A percentile compares a stretch with the other conserved stretches of the same genome.
phyloP scores from a whole-genome alignment of 1,140 invertebrate species.

The Drosophila serrata region DNA sequence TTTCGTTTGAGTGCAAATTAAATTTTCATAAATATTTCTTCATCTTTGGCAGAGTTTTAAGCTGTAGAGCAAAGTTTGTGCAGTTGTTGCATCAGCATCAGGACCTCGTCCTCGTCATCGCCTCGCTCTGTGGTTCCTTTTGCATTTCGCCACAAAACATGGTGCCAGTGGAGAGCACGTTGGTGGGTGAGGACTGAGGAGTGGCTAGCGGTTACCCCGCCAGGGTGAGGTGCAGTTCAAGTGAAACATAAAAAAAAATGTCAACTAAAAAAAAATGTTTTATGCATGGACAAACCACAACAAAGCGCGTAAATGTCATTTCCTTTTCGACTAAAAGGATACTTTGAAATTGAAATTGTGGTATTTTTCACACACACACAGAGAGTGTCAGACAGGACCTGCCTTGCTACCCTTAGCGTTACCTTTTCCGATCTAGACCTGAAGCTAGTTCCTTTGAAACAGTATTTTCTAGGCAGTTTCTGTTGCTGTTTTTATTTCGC shows the following conservation, averaged over 20 bases:
- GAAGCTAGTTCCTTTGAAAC: conserved; percentile 26
- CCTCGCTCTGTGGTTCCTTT: conserved; percentile 33
- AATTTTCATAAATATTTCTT: conserved; percentile 56
- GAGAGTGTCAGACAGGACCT: conserved; percentile 27
- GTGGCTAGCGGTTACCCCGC: conserved; percentile 2
- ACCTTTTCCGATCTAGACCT: neutral
- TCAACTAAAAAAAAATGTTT: conserved; percentile 78
- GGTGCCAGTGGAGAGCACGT: conserved; percentile 24
- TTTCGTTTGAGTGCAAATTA: conserved; percentile 31
- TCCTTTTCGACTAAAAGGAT: conserved; percentile 82
- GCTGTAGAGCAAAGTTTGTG: conserved; percentile 15
- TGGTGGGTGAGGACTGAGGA: neutral
- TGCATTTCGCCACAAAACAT: conserved; percentile 42
- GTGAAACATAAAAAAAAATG: conserved; percentile 62
- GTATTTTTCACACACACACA: conserved; percentile 59
- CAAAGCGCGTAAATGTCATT: conserved; percentile 84
- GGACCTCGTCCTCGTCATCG: neutral
- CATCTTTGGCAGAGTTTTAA: conserved; percentile 47
- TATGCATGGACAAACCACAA: conserved; percentile 81
- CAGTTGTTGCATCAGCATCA: conserved; percentile 15
- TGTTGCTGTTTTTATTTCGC: conserved; percentile 22
- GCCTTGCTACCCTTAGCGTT: neutral
- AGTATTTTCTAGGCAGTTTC: conserved; percentile 14
- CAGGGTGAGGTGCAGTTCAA: conserved; percentile 6
- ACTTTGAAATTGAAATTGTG: conserved; percentile 84